These are phyloP conservation scores for Trissolcus japonicus DNA, from an alignment of 2,888 invertebrate species.

Conservation along the genomic window DNA sequence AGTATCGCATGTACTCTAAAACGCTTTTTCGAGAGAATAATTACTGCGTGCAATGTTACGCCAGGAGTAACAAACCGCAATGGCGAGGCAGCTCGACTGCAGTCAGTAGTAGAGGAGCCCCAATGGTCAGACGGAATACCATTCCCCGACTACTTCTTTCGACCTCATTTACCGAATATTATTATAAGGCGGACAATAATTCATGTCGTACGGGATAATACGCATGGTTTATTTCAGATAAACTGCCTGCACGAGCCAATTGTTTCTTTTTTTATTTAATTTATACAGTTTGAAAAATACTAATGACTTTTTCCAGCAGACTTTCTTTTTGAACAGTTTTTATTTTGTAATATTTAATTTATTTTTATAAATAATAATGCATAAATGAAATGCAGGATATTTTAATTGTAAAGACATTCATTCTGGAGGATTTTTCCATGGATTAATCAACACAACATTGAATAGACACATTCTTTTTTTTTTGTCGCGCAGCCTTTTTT, in stretches of 20 bases:
- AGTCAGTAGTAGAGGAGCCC: slow-evolving; percentile 13
- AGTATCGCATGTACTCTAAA: slow-evolving; percentile 33
- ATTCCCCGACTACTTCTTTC: slow-evolving; percentile 81
- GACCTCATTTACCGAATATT: slow-evolving; percentile 22
- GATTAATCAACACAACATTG: neutral
- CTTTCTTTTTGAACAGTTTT: too few relatives aligned
- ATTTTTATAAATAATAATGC: too few relatives aligned
- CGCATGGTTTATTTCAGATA: slow-evolving; percentile 5
- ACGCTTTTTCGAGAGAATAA: slow-evolving; percentile 53
- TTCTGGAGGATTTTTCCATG: too few relatives aligned
- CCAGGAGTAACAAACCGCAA: slow-evolving; percentile 47
- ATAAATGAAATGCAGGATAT: too few relatives aligned
- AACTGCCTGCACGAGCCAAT: neutral
- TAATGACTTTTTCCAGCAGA: too few relatives aligned
- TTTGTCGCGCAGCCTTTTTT: too few relatives aligned
- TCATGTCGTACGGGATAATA: neutral
- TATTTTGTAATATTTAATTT: too few relatives aligned
- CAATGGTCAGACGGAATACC: slow-evolving; percentile 37
- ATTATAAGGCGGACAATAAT: slow-evolving; percentile 11
- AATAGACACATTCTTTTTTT: too few relatives aligned
- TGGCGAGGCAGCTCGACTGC: slow-evolving; percentile 35
- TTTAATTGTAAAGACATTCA: too few relatives aligned
- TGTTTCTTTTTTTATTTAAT: too few relatives aligned
- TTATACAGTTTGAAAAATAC: too few relatives aligned
- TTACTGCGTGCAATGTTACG: slow-evolving; percentile 44